Conservation (phyloP, 1,140 invertebrate genomes). For the Mylabris phalerata region DNA sequence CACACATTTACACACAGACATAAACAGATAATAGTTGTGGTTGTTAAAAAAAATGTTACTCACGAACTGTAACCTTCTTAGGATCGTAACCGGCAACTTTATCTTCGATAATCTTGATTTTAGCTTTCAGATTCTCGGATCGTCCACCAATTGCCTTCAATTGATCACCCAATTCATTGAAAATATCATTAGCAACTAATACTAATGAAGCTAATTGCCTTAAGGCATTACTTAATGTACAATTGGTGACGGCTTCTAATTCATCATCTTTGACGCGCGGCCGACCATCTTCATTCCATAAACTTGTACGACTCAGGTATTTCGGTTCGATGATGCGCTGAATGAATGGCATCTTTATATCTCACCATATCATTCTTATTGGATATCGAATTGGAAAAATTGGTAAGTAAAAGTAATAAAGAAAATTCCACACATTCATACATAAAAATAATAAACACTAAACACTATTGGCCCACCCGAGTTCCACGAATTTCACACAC, state of each 20-base stretch:
- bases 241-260: constrained; percentile 68
- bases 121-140: constrained; percentile 54
- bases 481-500: no score
- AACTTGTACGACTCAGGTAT: constrained; percentile 55
- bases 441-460: no score
- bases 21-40: no score
- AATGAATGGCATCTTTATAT: constrained; percentile 61
- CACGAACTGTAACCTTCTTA: constrained; percentile 76
- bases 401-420: neutral
- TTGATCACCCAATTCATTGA: constrained; percentile 62
- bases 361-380: constrained; percentile 12
- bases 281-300: constrained; percentile 51
- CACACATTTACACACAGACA: no score
- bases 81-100: constrained; percentile 60
- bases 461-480: no score
- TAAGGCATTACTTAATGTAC: constrained; percentile 66
- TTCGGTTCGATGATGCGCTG: constrained; percentile 62
- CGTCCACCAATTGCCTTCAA: constrained; percentile 59
- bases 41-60: constrained; percentile 45
- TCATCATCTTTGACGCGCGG: constrained; percentile 57
- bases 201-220: constrained; percentile 72
- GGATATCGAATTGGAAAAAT: neutral
- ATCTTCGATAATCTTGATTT: constrained; percentile 55
- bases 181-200: constrained; percentile 68
- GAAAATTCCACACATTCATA: no score